Evolutionary conservation across 2,888 invertebrate species (phyloP), one percentile per base, ranked within the genome.

Genomic region (Noctua janthe): DNA sequence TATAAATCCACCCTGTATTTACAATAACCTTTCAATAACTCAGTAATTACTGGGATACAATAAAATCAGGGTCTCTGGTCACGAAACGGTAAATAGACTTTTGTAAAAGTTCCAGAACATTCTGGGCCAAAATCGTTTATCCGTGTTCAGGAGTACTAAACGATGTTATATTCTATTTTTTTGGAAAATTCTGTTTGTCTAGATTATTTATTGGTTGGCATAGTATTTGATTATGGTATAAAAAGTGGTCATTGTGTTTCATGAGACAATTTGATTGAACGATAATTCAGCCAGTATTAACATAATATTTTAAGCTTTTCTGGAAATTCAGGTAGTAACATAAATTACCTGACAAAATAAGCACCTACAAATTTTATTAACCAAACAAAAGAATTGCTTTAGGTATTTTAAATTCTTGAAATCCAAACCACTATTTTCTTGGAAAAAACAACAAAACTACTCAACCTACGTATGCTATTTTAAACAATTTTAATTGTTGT

Each of bases 101-200:
- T 47, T 74, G 79, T 76, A 43, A 72, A 85, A 88, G 83, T 89
- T 88, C 56, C 64, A 77, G 51, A 82, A 81, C 64, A 74, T 85
- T 89, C 35, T 70, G 59, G 70, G 77, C 82, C 83, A 81, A 86
- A 87, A 87, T 74, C 89, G 81, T 83, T 90, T 90, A 87, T 81
- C 78, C 80, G 71, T 79, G 74, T 77, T 83, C 77, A 80, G 73
- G 66, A 83, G 59, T 75, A 71, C 74, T 86, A 80, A 83, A 81
- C 72, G 78, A 75, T 83, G 71, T 86, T 86, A 78, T 75, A 74
- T 76, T 84, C 70, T 76, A 67, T 85, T 82, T 76, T 56, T 72
- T 77, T 43, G 35, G 29, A 66, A 39, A 73, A 76, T 73, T 76
- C 54, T 74, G 62, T 81, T 80, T 73, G 39, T 70, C 43, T 49